These are phyloP conservation scores for Caenorhabditis doughertyi DNA, from an alignment of 2,888 invertebrate species.

Conservation along the genomic window DNA sequence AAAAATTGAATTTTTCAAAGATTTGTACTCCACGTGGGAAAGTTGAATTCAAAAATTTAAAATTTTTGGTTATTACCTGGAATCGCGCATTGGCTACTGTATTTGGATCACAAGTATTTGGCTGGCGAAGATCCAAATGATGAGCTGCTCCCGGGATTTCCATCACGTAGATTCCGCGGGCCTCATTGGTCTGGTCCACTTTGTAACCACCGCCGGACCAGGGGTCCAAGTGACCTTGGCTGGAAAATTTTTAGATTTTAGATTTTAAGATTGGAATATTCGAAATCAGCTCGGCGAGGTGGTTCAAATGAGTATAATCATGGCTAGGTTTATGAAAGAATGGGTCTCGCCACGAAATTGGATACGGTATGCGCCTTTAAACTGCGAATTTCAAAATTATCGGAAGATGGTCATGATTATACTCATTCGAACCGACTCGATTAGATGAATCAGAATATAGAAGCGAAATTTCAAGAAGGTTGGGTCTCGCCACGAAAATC, in stretches of 20 bases:
- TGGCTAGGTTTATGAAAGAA: no score
- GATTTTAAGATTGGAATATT: neutral
- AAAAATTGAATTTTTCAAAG: no score
- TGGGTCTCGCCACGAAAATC: no score
- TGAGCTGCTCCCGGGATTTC: conserved; percentile 80
- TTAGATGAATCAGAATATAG: no score
- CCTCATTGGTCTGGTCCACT: conserved; percentile 20
- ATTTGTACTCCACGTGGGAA: no score
- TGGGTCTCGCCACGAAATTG: no score
- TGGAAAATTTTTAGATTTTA: conserved; percentile 67
- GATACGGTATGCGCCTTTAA: no score
- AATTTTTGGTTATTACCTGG: no score
- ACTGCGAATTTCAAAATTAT: neutral
- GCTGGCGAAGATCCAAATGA: conserved; percentile 82
- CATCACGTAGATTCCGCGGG: conserved; percentile 65
- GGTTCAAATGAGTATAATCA: no score
- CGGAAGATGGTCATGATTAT: neutral
- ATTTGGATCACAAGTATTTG: conserved; percentile 79
- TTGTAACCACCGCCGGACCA: conserved; percentile 84
- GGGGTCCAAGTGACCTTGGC: conserved; percentile 84
- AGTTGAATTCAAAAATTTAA: neutral
- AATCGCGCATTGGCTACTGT: conserved; percentile 72
- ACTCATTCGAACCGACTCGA: no score
- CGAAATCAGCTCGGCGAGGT: no score
- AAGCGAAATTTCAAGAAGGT: no score